These are phyloP conservation scores for Sialia sialis DNA, from an alignment of 2,113 vertebrate species.

Conservation along the genomic window DNA sequence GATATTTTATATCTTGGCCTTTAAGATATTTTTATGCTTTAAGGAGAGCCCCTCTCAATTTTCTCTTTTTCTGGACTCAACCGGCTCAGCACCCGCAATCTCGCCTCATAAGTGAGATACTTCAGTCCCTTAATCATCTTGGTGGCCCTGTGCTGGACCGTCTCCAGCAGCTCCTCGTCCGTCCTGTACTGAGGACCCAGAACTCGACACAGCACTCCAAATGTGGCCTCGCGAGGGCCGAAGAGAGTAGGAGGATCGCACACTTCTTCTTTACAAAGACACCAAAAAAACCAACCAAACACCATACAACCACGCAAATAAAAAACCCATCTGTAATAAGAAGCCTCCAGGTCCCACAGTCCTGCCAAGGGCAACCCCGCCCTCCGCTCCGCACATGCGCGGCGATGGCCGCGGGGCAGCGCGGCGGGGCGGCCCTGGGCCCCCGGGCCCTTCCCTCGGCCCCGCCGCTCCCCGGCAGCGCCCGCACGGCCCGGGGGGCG, in stretches of 20 bases:
- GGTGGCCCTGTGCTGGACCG: neutral
- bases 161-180: neutral
- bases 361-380: neutral
- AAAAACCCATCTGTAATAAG: neutral
- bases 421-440: neutral
- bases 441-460: neutral
- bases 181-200: neutral
- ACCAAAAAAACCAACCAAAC: fast-evolving
- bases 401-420: neutral
- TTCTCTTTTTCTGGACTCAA: neutral
- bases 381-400: neutral
- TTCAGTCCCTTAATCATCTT: neutral
- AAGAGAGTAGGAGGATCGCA: neutral
- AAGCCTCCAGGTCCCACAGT: fast-evolving
- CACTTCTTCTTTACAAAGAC: no score
- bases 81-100: neutral
- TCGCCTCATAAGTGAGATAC: neutral
- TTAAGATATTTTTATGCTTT: neutral
- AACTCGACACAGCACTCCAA: neutral
- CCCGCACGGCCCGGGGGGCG: neutral
- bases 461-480: neutral
- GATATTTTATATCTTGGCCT: no score
- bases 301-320: no score
- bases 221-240: neutral
- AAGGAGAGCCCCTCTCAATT: neutral